A percentile compares a stretch with the other conserved stretches of the same genome.
Conservation (phyloP, 2,888 invertebrate species). For the Spodoptera picta region DNA sequence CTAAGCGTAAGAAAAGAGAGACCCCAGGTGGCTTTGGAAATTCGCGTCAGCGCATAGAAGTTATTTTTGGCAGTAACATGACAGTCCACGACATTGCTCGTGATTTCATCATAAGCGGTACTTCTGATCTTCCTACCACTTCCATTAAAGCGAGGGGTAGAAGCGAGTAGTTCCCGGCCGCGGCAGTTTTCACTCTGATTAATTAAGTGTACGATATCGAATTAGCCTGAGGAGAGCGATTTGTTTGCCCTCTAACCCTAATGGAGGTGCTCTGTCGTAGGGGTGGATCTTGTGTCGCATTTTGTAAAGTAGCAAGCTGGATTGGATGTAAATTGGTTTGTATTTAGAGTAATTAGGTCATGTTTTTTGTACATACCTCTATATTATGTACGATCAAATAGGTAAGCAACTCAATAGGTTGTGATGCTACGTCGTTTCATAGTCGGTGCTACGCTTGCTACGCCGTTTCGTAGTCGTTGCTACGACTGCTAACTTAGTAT, state of each 20-base stretch:
- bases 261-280: conserved; percentile 52
- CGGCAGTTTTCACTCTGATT: conserved; percentile 65
- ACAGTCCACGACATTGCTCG: too few relatives aligned
- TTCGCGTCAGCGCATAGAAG: too few relatives aligned
- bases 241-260: conserved; percentile 66
- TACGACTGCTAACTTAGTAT: not conserved
- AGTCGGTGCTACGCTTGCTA: conserved; percentile 1
- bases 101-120: not conserved
- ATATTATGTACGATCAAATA: too few relatives aligned
- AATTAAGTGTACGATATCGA: conserved; percentile 69
- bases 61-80: too few relatives aligned
- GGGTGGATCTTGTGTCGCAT: conserved; percentile 29
- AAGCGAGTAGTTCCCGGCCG: conserved; percentile 42
- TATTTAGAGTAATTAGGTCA: conserved; percentile 1
- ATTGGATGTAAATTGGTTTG: conserved; percentile 17
- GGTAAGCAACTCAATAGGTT: too few relatives aligned
- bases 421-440: not conserved
- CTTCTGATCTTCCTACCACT: conserved; percentile 6
- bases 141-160: not conserved
- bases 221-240: conserved; percentile 63
- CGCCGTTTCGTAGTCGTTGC: not conserved
- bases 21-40: too few relatives aligned
- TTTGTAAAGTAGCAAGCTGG: conserved; percentile 9
- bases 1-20: too few relatives aligned
- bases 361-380: too few relatives aligned